These are phyloP conservation scores for Amiota communis DNA, from an alignment of 2,888 invertebrate genomes.

Conservation along the genomic window DNA sequence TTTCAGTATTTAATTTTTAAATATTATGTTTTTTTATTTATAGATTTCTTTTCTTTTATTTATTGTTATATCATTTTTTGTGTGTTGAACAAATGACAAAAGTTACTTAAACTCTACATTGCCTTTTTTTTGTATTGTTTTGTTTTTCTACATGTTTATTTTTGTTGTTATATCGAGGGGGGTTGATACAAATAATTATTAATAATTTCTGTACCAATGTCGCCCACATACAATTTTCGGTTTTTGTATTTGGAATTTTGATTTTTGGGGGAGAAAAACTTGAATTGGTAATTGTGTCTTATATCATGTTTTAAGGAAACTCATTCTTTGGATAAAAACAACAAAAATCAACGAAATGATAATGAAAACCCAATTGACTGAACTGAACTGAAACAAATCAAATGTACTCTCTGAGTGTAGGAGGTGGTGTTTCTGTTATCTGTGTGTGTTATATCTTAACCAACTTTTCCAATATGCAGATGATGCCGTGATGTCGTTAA, in stretches of 20 bases:
- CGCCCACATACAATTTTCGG: too few species aligned
- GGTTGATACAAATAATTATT: too few species aligned
- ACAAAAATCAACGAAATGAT: background rate
- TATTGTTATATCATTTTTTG: constrained; percentile 49
- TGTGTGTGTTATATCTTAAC: constrained; percentile 49
- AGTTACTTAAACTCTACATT: constrained; percentile 32
- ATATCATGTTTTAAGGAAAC: constrained; percentile 63
- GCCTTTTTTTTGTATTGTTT: constrained; percentile 17
- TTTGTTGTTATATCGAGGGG: constrained; percentile 1
- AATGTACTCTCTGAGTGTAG: background rate
- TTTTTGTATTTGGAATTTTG: constrained; percentile 3
- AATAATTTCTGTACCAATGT: too few species aligned
- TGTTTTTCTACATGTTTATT: constrained; percentile 18
- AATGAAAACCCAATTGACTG: background rate
- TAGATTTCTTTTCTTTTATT: constrained; percentile 50
- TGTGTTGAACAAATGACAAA: constrained; percentile 68
- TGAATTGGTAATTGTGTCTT: constrained; percentile 54
- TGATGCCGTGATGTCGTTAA: constrained; percentile 20
- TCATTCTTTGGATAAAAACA: constrained; percentile 35
- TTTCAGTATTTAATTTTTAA: constrained; percentile 34
- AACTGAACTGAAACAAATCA: background rate
- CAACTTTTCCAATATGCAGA: constrained; percentile 60
- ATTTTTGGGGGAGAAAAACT: constrained; percentile 30
- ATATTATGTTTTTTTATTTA: constrained; percentile 40
- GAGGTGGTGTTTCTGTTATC: background rate